phyloP scores from a whole-genome alignment of 2,797 vertebrate genomes.

The Oreortyx pictus region DNA sequence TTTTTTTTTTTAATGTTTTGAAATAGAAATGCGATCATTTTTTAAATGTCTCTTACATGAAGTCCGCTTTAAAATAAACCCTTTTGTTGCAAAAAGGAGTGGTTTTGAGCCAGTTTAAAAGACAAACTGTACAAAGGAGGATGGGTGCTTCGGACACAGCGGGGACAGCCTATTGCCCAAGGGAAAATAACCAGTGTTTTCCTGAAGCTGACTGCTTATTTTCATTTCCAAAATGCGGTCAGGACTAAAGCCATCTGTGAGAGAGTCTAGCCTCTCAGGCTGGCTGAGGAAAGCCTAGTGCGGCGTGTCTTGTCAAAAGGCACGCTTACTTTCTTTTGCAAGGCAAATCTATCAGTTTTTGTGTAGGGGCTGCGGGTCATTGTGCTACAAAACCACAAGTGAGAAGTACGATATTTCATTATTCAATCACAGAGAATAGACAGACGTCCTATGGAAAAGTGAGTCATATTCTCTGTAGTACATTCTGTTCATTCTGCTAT shows the following conservation, averaged over 20 bases:
- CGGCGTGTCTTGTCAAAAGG: conserved; percentile 34
- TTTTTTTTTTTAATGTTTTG: not conserved
- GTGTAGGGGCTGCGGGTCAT: not conserved
- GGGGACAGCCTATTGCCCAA: conserved; percentile 46
- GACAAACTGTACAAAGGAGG: not conserved
- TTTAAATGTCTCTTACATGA: not conserved
- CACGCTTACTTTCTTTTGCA: conserved; percentile 30
- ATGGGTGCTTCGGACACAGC: not conserved
- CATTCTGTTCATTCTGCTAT: conserved; percentile 73
- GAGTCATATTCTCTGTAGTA: conserved; percentile 67
- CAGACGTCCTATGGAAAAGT: conserved; percentile 70
- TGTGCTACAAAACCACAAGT: conserved; percentile 8
- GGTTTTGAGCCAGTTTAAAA: conserved; percentile 1
- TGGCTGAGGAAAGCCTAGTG: conserved; percentile 44
- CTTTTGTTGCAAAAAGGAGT: not conserved
- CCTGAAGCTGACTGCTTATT: conserved; percentile 36
- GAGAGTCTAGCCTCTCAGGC: not conserved
- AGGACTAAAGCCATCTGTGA: conserved; percentile 67
- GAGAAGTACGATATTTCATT: conserved; percentile 44
- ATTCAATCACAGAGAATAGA: not conserved
- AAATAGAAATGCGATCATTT: not conserved
- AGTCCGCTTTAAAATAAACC: not conserved
- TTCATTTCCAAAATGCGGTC: conserved; percentile 39
- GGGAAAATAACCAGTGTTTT: conserved; percentile 12
- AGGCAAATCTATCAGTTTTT: conserved; percentile 45